phyloP scores from a whole-genome alignment of 2,113 vertebrate species.

The Arenaria interpres region DNA sequence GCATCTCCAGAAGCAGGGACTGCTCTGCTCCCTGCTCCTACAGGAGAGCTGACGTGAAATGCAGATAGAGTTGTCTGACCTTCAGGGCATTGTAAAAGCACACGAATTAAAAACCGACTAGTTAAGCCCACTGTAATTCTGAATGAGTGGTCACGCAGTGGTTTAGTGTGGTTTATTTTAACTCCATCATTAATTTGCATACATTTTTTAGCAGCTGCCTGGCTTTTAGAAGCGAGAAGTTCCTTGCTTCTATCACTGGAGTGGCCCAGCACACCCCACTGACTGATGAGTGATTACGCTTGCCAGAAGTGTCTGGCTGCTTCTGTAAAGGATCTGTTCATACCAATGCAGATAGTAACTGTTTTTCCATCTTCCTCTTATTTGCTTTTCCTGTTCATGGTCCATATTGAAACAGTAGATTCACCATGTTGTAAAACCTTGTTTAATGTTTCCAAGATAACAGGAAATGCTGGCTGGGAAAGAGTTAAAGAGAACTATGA shows the following conservation, averaged over 20 bases:
- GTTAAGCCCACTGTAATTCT: background rate
- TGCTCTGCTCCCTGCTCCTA: background rate
- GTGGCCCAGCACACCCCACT: background rate
- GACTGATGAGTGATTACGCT: background rate
- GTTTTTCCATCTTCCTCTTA: background rate
- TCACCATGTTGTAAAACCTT: background rate
- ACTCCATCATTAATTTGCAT: background rate
- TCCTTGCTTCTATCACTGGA: background rate
- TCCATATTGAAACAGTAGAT: background rate
- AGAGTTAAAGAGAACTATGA: background rate
- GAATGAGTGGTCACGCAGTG: background rate
- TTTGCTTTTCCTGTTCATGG: background rate
- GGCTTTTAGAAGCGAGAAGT: background rate
- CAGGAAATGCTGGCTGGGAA: background rate
- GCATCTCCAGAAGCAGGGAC: background rate
- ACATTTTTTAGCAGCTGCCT: background rate
- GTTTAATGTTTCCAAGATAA: background rate
- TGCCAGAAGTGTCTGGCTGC: background rate
- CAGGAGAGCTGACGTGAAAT: background rate
- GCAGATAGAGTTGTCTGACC: background rate
- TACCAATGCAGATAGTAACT: background rate
- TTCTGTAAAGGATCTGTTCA: background rate
- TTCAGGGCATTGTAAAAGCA: background rate
- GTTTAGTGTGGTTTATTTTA: background rate
- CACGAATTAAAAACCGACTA: background rate